A percentile compares a stretch with the other conserved stretches of the same genome.
Conservation (phyloP, 2,888 invertebrate genomes). For the Argyra leucocephala region DNA sequence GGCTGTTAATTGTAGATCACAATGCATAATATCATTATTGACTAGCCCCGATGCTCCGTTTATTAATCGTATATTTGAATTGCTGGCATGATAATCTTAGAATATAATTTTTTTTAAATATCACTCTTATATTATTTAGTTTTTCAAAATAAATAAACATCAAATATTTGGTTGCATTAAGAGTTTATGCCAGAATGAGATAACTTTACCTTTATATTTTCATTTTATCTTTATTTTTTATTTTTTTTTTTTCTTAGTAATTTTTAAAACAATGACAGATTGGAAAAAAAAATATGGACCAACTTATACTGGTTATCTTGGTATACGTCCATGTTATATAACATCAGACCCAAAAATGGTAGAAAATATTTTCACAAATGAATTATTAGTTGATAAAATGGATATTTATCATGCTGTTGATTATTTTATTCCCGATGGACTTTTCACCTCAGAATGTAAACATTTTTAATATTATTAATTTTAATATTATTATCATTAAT, state of each 20-base stretch:
- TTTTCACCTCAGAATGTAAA: constrained; percentile 19
- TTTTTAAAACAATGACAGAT: background rate
- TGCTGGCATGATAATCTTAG: too few relatives aligned
- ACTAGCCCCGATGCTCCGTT: too few relatives aligned
- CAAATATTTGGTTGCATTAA: too few relatives aligned
- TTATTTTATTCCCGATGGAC: constrained; percentile 15
- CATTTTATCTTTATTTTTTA: too few relatives aligned
- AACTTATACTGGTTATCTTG: constrained; percentile 14
- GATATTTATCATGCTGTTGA: constrained; percentile 17
- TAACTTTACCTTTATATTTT: too few relatives aligned
- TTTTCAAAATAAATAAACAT: too few relatives aligned
- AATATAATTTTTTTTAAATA: too few relatives aligned
- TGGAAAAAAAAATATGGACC: background rate
- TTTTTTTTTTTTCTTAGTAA: background rate
- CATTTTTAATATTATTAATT: background rate
- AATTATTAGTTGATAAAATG: constrained; percentile 24
- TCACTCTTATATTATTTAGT: too few relatives aligned
- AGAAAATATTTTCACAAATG: constrained; percentile 24
- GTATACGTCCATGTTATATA: constrained; percentile 21
- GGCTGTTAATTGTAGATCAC: too few relatives aligned
- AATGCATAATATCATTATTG: too few relatives aligned
- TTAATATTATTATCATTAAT: background rate
- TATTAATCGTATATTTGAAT: too few relatives aligned
- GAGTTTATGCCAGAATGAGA: too few relatives aligned
- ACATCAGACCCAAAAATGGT: constrained; percentile 23